These are phyloP conservation scores for Dryadula phaetusa DNA, from an alignment of 2,888 invertebrate species.

Conservation along the genomic window DNA sequence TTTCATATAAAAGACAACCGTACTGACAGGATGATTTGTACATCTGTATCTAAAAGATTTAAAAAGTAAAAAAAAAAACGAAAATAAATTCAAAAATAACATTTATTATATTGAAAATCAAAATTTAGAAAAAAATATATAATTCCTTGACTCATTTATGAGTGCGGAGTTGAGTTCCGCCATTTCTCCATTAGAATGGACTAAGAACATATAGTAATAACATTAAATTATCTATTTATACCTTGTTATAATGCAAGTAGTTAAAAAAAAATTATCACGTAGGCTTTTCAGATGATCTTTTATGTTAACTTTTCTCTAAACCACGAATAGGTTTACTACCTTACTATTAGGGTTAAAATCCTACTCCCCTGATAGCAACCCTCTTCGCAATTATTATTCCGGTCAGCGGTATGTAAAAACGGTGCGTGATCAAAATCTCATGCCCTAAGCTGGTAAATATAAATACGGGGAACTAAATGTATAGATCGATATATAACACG, in stretches of 20 bases:
- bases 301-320: neutral
- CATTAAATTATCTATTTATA: too few species aligned
- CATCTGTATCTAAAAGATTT: neutral
- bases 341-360: conserved; percentile 24
- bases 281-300: neutral
- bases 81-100: too few species aligned
- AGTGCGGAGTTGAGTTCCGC: too few species aligned
- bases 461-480: conserved; percentile 47
- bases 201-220: too few species aligned
- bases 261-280: neutral
- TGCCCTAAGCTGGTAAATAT: conserved; percentile 51
- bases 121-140: too few species aligned
- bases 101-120: too few species aligned
- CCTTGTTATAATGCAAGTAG: too few species aligned
- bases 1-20: neutral
- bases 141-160: too few species aligned
- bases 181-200: too few species aligned
- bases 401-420: conserved; percentile 65
- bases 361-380: conserved; percentile 10
- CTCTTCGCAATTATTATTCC: conserved; percentile 61
- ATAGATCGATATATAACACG: conserved; percentile 30
- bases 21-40: neutral
- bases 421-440: conserved; percentile 61
- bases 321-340: conserved; percentile 8
- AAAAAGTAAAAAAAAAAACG: neutral